Evolutionary conservation across 1,140 invertebrate species (phyloP), one percentile per base, ranked within the genome.

Genomic region (Cydia fagiglandana): DNA sequence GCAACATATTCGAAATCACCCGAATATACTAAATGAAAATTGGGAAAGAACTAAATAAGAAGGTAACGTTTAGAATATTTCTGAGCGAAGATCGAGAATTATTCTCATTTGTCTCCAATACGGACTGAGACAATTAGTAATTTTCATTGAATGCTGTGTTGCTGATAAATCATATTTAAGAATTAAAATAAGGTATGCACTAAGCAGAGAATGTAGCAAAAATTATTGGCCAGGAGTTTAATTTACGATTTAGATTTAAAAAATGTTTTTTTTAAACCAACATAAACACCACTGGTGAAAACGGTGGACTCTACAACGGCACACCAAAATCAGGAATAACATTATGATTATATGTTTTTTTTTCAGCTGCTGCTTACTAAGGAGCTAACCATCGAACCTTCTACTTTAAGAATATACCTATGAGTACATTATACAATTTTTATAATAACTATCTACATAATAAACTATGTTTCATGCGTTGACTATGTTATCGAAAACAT

Each of bases 331-430:
- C 17, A 61, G n/a, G 53, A 10, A 61, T 12, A 12, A 61, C 56
- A 10, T 61, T 7, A 61, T 61, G 56, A 61, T 61, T 24, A 24
- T 61, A 24, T 76, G 45, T 84, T 88, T 87, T 82, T 50, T 87
- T 92, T 93, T 81, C 91, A 93, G 91, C 91, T 86, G 90, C 91
- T 83, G 91, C 88, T 83, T 93, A 84, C 85, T 92, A 90, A 91
- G 78, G 84, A 80, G 84, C 81, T 78, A 68, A 78, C 74, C 85
- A 86, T 86, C 86, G 86, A 83, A 81, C 75, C 75, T 78, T 82
- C 75, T 83, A 84, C 83, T 73, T 79, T 86, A 88, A 88, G 81
- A 84, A 81, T 83, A 53, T 74, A 76, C 64, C 73, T 78, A 74
- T 81, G 68, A 86, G 77, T 84, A 83, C 80, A 85, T 64, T 78